These are phyloP conservation scores for Sapayoa aenigma DNA, from an alignment of 2,113 vertebrate genomes.

Conservation along the genomic window DNA sequence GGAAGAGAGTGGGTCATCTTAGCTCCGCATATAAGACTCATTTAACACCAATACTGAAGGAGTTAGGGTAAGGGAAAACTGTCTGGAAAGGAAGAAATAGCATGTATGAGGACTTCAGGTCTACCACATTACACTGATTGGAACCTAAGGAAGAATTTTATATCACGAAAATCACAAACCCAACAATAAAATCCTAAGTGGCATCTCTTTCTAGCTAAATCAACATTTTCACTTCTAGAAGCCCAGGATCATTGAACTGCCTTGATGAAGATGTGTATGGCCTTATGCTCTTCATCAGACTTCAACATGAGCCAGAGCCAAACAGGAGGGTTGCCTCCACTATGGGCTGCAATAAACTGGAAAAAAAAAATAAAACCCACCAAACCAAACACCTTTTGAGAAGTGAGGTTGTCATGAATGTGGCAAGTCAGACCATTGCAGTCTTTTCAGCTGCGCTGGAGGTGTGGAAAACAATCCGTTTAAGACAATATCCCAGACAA, in stretches of 20 bases:
- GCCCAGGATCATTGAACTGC: background rate
- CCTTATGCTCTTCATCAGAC: background rate
- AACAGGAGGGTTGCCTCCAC: background rate
- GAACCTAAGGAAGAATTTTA: background rate
- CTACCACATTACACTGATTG: background rate
- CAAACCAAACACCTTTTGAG: background rate
- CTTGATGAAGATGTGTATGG: background rate
- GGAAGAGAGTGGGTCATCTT: background rate
- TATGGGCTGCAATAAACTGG: background rate
- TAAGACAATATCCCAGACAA: slow-evolving; percentile 46
- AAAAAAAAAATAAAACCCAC: background rate
- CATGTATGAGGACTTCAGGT: background rate
- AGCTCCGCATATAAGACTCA: background rate
- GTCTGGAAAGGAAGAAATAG: background rate
- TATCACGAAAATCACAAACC: background rate
- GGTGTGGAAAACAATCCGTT: slow-evolving; percentile 49
- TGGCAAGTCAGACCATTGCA: background rate
- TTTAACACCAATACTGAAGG: background rate
- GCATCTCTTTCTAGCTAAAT: background rate
- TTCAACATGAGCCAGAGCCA: background rate
- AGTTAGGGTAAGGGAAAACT: background rate
- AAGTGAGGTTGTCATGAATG: background rate
- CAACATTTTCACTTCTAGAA: background rate
- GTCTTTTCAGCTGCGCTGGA: background rate
- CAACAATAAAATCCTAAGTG: background rate